Conservation (phyloP, 2,113 vertebrate genomes). For the Alethe castanea region DNA sequence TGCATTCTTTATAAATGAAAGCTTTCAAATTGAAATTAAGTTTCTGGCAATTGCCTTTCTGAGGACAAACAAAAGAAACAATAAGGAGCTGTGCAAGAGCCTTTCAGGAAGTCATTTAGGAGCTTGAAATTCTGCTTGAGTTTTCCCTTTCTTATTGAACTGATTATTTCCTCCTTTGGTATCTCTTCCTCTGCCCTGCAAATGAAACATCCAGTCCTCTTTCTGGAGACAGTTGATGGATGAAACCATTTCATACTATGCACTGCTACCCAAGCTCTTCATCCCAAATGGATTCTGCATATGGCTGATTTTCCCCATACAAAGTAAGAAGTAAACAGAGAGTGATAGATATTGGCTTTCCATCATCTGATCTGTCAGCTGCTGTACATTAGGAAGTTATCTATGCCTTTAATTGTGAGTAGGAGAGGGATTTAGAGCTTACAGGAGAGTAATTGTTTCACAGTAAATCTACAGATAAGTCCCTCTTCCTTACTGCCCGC, state of each 20-base stretch:
- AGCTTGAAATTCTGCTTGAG: not conserved
- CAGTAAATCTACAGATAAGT: conserved; percentile 22
- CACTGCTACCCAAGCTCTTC: not conserved
- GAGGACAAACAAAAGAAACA: not conserved
- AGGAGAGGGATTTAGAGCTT: conserved; percentile 47
- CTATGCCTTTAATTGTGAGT: conserved; percentile 58
- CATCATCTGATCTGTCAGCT: conserved; percentile 28
- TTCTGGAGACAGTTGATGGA: not conserved
- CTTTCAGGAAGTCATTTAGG: not conserved
- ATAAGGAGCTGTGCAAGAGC: not conserved
- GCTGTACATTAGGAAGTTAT: conserved; percentile 45
- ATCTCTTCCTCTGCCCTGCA: not conserved
- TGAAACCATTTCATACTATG: not conserved
- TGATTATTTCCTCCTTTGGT: not conserved
- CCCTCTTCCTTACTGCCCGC: conserved; percentile 10
- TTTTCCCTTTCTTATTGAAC: not conserved
- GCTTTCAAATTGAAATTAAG: not conserved
- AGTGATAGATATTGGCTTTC: conserved; percentile 43
- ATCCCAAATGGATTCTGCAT: not conserved
- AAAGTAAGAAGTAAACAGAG: conserved; percentile 18
- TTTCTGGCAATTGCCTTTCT: not conserved
- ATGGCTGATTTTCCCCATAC: not conserved
- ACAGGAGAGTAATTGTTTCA: not conserved
- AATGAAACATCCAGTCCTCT: not conserved
- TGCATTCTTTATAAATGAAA: not conserved